Evolutionary conservation across 1,140 invertebrate genomes (phyloP), one percentile per base, ranked within the genome.

Genomic region (Zelostemma sp.): DNA sequence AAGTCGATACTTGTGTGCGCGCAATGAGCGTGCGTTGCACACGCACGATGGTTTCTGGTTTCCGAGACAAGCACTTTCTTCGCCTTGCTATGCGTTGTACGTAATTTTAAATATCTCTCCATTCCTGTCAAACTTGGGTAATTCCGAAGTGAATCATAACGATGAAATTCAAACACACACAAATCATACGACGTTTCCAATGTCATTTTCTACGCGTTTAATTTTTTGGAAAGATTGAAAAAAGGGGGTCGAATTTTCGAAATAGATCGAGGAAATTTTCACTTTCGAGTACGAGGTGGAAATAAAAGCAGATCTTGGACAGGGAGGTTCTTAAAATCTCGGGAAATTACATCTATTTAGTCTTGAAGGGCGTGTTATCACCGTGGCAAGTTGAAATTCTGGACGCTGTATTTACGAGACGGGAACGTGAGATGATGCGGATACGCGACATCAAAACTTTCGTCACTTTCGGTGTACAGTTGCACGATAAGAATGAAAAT

Each of bases 401-500:
- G 60, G 40, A 64, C 45, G 28, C 41, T 43, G 38, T 41, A 28
- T 46, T 35, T 8, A 28, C 40, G 28, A 57, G 31, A 65, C 33
- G 49, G 49, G 64, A 72, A 64, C 54, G 53, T 64, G 53, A 72
- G 60, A 72, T 68, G 69, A 72, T 48, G 60, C 48, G 35, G 33
- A 53, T 60, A 64, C 61, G 58, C 61, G 65, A 59, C 61, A 63
- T 64, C 61, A 51, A 50, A 58, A 16, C 54, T 59, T 33, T 66
- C 46, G 51, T 66, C 54, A 66, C 33, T 61, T 67, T 64, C 38
- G 67, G 73, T 75, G 58, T 75, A 59, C 31, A 68, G 67, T 75
- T 75, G 67, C 73, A 72, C 68, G 67, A 74, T 76, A 78, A 72
- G 69, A 64, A 72, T 60, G 55, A 76, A 74, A 74, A 71, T 73